Base-by-base conservation (phyloP, 2,113 vertebrate genomes). In the Phylloscopus trochiloides region DNA sequence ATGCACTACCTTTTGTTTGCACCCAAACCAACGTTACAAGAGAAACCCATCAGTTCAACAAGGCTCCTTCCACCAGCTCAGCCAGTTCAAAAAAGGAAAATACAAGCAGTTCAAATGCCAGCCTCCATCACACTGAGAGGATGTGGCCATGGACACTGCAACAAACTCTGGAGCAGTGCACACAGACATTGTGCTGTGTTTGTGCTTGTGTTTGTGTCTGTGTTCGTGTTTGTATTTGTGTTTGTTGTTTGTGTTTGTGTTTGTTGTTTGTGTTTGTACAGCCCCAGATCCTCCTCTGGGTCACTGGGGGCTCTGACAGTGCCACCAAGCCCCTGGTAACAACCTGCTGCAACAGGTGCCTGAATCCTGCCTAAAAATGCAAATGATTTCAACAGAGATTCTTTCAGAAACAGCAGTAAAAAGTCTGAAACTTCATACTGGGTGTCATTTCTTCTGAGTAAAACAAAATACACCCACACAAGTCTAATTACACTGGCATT, bases 211-310 rank as follows among this genome's bases (percentile, higher is more conserved):
- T 18, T 29, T 18, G 24, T 22, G 36, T 71, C 38, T 62, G 19
- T 18, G 40, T 65, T 40, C 34, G 7, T 34, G 38, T 34, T 19
- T 50, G 38, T 14, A 43, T 21, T 6, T 36, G 28, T 40, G 42
- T 18, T 29, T 18, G 24, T n/a, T 22, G 36, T 71, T 45, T 62
- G 16, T n/a, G 10, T 13, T 10, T 45, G 40, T 17, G 40, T 12
- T 5, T 48, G 8, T n/a, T 20, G 45, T 17, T 21, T 20, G 26
- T 25, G n/a, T 63, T 50, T 75, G 34, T 34, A 34, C 34, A 78
- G 63, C n/a, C 58, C 58, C 51, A 34, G 20, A 5, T 31, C 50
- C 63, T 77, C 12, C 0, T 28, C 6, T 0, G 1, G 14, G 20
- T 66, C 57, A 31, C 66, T 17, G 32, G 10, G 21, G 9, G 10